Evolutionary conservation across 2,113 vertebrate species (phyloP), one percentile per base, ranked within the genome.

Genomic region (Nycticorax nycticorax): DNA sequence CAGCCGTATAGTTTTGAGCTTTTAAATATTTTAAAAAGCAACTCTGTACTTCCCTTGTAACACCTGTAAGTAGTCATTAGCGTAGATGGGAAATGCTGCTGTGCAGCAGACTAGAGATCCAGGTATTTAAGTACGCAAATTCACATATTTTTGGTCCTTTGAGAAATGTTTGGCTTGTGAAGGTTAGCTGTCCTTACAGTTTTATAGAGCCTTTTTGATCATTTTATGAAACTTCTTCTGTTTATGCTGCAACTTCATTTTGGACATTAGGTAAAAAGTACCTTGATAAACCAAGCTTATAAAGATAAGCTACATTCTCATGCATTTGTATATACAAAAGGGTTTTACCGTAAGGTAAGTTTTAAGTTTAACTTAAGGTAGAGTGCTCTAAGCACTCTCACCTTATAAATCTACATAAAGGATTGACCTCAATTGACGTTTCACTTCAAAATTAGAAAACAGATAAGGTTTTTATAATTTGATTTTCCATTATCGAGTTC

Each of bases 391-490:
- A 85, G 79, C 33, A 53, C 63, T 83, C 20, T 41, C 66, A 6
- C 91, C 45, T 73, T 83, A 66, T 26, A 86, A 88, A 92, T 88
- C 86, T 91, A 39, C 79, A 57, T 74, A 53, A 86, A 91, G 60
- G 86, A 80, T 77, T 88, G 88, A 93, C 92, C 85, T 85, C 79
- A 80, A 39, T 53, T 93, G 88, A 66, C 1, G 4, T 48, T 92
- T 85, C 59, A 35, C 57, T 94, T 93, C 72, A 76, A 60, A 94
- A 92, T 88, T 83, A 76, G 82, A 76, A 90, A 92, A 95, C 27
- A 41, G 56, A 88, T 92, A 86, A n/a, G n/a, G n/a, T n/a, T n/a
- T n/a, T n/a, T n/a, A n/a, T n/a, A n/a, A n/a, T n/a, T n/a, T n/a
- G n/a, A n/a, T n/a, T n/a, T n/a, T n/a, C n/a, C n/a, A n/a, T n/a